Evolutionary conservation across 2,113 vertebrate species (phyloP).

Genomic region (Ictidomys tridecemlineatus): DNA sequence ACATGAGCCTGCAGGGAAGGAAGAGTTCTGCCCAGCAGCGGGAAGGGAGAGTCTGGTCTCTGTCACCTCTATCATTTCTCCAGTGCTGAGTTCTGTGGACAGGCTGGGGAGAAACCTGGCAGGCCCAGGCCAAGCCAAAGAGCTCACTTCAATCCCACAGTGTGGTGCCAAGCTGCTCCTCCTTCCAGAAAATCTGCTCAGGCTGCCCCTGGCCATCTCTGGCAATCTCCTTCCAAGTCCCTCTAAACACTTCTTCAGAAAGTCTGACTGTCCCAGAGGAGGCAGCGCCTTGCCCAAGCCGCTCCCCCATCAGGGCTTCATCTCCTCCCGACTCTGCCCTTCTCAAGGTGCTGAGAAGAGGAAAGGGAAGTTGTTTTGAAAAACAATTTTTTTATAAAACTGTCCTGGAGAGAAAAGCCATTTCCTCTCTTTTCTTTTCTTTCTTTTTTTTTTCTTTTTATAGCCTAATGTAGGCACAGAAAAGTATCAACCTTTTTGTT

Average conservation of each 20-base stretch:
- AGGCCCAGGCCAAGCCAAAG: background rate
- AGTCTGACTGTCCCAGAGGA: background rate
- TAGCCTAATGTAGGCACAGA: conserved; percentile 41
- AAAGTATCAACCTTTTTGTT: conserved; percentile 8
- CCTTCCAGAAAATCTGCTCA: background rate
- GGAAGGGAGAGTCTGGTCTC: background rate
- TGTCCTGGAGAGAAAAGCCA: background rate
- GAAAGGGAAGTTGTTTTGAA: background rate
- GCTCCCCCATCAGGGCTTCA: background rate
- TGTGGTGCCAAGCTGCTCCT: background rate
- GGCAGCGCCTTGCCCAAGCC: background rate
- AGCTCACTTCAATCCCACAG: background rate
- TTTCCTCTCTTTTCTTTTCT: conserved; percentile 67
- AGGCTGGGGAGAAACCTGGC: background rate
- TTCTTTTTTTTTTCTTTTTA: background rate
- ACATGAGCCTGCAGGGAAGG: background rate
- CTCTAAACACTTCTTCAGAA: background rate
- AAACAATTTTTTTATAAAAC: background rate
- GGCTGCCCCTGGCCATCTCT: background rate
- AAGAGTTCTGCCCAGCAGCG: background rate
- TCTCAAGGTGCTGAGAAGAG: conserved; percentile 6
- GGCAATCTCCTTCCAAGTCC: background rate
- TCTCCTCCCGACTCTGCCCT: conserved; percentile 4
- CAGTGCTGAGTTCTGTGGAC: background rate
- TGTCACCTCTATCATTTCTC: background rate